Evolutionary conservation across 2,113 vertebrate genomes (phyloP), one percentile per base, ranked within the genome.

Genomic region (Gnathonemus echidnorhynchus): DNA sequence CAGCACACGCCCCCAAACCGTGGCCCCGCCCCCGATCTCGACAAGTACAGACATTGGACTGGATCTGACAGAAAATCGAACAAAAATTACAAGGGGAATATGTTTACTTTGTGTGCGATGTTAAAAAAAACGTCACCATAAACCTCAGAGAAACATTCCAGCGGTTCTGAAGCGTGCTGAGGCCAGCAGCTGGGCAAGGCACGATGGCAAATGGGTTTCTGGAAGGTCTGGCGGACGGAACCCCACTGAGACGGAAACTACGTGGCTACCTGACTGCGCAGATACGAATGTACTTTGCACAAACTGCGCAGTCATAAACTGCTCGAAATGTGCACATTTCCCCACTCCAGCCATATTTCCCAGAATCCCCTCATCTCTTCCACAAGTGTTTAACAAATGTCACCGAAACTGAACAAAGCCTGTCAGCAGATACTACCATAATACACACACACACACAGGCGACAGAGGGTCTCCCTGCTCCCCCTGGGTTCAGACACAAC

Each of bases 141-240:
- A 86, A 86, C 84, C n/a, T 86, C 84, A 86, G 84, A 13, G 19
- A 50, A 49, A 50, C 84, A 86, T 86, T 86, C 84, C 84, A 86
- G 84, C 24, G n/a, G 45, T 13, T 86, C 84, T 3, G 19, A 86
- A 48, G 84, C 84, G 48, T 86, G 46, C n/a, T 86, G 45, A 86
- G 48, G n/a, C 84, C 74, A 50, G 84, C 84, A 31, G 46, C 7
- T 27, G 84, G 10, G 45, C 48, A 27, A 86, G 84, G 3, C 45
- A 11, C 10, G 0, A 15, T 13, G 84, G 42, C 24, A 86, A 86
- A 86, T 49, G 45, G 45, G n/a, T 48, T 19, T 27, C 48, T 86
- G 84, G 46, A 86, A 24, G 84, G 84, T 48, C 84, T 49, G 46
- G 0, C 45, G 45, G 84, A 48, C 0, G 21, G 84, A 49, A 86